phyloP scores from a whole-genome alignment of 2,888 invertebrate genomes.

The Patella depressa region DNA sequence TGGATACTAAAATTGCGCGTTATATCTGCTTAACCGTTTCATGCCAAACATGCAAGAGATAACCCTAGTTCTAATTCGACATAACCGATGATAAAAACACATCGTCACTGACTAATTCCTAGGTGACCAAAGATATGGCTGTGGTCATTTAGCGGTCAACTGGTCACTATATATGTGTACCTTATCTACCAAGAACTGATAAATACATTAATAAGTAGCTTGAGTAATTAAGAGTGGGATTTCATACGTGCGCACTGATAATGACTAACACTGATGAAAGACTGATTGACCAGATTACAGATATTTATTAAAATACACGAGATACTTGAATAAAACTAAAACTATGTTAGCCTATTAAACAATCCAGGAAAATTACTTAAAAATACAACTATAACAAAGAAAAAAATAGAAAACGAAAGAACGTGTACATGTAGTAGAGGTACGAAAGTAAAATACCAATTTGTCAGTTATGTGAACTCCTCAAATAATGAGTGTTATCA shows the following conservation, averaged over 20 bases:
- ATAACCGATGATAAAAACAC: background rate
- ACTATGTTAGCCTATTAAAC: no score
- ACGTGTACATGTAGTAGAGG: no score
- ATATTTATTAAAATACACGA: no score
- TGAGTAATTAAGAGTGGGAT: background rate
- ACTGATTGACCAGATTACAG: no score
- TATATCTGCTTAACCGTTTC: background rate
- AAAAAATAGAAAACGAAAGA: no score
- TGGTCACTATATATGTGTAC: background rate
- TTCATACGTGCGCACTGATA: background rate
- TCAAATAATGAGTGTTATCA: no score
- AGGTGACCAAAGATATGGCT: background rate
- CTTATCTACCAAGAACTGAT: background rate
- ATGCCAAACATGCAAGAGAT: background rate
- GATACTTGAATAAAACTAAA: no score
- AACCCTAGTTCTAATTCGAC: background rate
- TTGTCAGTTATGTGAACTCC: no score
- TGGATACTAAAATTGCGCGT: background rate
- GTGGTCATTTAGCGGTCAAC: conserved; percentile 7
- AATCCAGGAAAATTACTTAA: no score
- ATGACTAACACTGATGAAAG: background rate
- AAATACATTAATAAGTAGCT: background rate
- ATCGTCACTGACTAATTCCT: background rate
- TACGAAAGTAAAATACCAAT: no score
- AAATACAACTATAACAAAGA: no score